Conservation (phyloP, 92 coral and sea anemone species). For the Epizoanthus stellaris region DNA sequence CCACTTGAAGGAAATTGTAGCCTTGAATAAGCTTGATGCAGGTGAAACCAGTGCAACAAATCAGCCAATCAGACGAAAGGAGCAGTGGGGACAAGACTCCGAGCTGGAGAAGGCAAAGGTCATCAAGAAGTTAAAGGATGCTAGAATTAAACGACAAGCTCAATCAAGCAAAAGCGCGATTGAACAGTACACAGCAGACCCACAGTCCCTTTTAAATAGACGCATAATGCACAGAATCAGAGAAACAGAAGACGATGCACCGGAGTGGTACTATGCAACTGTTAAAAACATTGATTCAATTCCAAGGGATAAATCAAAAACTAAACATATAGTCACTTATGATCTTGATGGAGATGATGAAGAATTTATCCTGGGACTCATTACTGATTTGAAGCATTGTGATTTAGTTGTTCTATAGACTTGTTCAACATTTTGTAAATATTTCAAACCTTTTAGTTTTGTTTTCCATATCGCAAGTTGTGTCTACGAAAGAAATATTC, state of each 20-base stretch:
- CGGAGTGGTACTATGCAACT: no score
- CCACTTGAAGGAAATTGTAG: constrained; percentile 19
- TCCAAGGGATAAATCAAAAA: constrained; percentile 30
- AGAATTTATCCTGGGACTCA: background rate
- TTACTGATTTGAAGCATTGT: constrained; percentile 22
- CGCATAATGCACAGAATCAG: no score
- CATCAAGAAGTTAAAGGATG: no score
- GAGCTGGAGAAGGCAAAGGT: no score
- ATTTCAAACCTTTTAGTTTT: background rate
- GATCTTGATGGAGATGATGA: constrained; percentile 1
- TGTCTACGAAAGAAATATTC: no score
- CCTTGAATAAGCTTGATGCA: constrained; percentile 12
- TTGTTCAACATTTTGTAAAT: background rate
- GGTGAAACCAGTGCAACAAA: background rate
- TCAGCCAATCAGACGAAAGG: background rate
- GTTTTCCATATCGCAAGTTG: no score
- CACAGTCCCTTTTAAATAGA: no score
- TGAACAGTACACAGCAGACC: no score
- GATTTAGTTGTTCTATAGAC: constrained; percentile 19
- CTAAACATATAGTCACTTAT: background rate
- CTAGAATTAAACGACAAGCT: no score
- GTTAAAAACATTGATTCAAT: background rate
- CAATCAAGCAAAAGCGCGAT: no score
- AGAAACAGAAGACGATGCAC: no score
- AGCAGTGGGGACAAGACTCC: background rate